A percentile compares a stretch with the other conserved stretches of the same genome.
Conservation (phyloP, 2,888 invertebrate genomes). For the Ecdyonurus torrentis region DNA sequence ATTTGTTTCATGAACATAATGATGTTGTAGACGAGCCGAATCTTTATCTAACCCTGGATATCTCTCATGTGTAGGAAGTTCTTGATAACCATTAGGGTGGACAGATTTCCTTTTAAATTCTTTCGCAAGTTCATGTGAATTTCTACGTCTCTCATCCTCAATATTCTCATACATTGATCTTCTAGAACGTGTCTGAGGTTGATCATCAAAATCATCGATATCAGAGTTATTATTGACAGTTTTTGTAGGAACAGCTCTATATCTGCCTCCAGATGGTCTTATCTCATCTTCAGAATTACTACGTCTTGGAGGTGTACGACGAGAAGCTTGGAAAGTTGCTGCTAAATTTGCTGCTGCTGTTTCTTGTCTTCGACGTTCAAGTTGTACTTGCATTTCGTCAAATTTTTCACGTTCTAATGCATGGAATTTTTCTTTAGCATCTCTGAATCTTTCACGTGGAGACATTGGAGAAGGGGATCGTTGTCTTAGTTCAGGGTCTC, state of each 20-base stretch:
- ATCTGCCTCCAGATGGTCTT: conserved; percentile 21
- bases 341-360: not conserved
- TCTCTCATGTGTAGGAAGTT: conserved; percentile 34
- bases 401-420: conserved; percentile 52
- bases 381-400: conserved; percentile 6
- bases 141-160: conserved; percentile 29
- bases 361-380: conserved; percentile 6
- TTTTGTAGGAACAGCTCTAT: conserved; percentile 6
- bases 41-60: conserved; percentile 36
- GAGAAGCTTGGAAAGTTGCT: not conserved
- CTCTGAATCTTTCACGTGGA: conserved; percentile 20
- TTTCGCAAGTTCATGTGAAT: conserved; percentile 30
- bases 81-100: conserved; percentile 25
- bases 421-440: conserved; percentile 72
- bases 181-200: conserved; percentile 9
- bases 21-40: conserved; percentile 21
- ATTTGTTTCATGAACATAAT: conserved; percentile 10
- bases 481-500: not conserved
- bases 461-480: not conserved
- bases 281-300: conserved; percentile 30
- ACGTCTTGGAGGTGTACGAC: not conserved
- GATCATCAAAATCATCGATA: not conserved
- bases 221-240: not conserved
- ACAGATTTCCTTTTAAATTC: conserved; percentile 25
- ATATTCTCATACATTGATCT: conserved; percentile 20